Evolutionary conservation across 2,113 vertebrate genomes (phyloP).

Genomic region (Dipodomys stephensi): DNA sequence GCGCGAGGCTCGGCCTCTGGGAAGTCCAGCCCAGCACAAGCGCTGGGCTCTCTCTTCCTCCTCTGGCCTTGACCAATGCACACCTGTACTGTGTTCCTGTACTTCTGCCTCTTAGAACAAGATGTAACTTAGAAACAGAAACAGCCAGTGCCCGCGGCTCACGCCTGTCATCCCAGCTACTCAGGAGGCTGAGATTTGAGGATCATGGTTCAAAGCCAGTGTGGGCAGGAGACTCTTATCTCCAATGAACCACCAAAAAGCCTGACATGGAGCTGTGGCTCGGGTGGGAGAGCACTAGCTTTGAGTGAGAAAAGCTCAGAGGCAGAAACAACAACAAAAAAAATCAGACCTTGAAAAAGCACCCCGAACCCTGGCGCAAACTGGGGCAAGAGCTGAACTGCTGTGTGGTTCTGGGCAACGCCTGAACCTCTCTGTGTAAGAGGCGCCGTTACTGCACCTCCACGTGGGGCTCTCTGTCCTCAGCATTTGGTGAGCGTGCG

Average conservation of each 20-base stretch:
- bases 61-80: neutral
- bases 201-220: too few relatives aligned
- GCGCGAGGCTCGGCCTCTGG: neutral
- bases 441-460: neutral
- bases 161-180: too few relatives aligned
- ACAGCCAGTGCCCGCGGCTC: too few relatives aligned
- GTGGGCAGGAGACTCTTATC: too few relatives aligned
- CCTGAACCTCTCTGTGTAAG: neutral
- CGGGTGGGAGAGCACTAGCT: too few relatives aligned
- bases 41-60: fast-evolving
- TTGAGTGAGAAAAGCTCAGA: too few relatives aligned
- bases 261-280: too few relatives aligned
- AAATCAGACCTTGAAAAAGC: neutral
- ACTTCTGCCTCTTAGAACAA: neutral
- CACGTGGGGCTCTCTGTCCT: neutral
- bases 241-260: too few relatives aligned
- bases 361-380: neutral
- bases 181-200: too few relatives aligned
- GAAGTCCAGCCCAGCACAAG: neutral
- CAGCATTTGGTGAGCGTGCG: neutral
- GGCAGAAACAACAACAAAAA: neutral
- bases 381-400: neutral
- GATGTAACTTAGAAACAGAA: neutral
- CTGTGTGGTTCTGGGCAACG: neutral
- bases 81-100: neutral